Conservation (phyloP, 1,140 invertebrate species). For the Adelges cooleyi region DNA sequence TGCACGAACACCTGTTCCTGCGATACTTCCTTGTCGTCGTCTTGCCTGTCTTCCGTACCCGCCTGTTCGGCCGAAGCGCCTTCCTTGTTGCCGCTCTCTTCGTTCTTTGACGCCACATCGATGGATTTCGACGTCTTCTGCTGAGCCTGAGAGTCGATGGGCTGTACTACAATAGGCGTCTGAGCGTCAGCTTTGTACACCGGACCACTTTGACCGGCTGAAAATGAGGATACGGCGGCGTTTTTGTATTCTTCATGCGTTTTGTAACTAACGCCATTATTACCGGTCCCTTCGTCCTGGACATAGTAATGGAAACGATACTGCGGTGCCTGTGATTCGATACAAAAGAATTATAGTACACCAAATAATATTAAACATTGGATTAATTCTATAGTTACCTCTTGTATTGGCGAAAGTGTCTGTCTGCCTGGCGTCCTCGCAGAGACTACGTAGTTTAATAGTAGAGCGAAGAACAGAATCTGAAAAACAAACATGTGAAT, state of each 20-base stretch:
- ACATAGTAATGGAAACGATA: conserved; percentile 32
- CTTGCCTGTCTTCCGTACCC: conserved; percentile 1
- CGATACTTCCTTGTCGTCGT: neutral
- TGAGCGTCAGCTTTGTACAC: neutral
- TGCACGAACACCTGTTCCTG: conserved; percentile 1
- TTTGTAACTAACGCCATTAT: conserved; percentile 32
- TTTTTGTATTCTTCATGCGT: conserved; percentile 36
- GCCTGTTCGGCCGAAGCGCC: neutral
- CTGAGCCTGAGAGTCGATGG: neutral
- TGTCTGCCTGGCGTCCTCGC: neutral
- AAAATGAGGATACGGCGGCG: neutral
- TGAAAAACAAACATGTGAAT: too few relatives aligned
- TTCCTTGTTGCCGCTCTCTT: neutral
- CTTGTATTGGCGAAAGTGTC: neutral
- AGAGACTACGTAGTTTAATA: neutral
- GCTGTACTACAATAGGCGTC: conserved; percentile 13
- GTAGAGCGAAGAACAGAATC: neutral
- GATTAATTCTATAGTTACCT: neutral
- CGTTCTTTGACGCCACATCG: neutral
- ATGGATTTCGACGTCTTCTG: neutral
- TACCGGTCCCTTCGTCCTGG: conserved; percentile 36
- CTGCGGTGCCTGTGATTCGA: conserved; percentile 20
- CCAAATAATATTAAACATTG: neutral
- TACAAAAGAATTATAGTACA: neutral
- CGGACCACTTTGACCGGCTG: neutral